Evolutionary conservation across 2,888 invertebrate species (phyloP), one percentile per base, ranked within the genome.

Genomic region (Phortica okadai): DNA sequence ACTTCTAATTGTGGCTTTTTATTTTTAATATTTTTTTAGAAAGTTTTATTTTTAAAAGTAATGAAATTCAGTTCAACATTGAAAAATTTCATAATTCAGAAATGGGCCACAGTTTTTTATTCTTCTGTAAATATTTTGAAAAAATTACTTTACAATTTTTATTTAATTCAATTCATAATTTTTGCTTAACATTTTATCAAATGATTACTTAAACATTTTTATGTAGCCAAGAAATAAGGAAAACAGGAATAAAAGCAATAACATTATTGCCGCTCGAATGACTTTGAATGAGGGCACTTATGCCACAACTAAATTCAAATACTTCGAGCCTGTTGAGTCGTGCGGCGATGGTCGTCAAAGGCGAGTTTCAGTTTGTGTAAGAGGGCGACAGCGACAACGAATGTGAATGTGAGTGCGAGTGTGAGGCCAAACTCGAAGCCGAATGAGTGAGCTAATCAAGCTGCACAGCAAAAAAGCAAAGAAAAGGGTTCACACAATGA

Each of bases 201-300:
- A 72, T 21, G 21, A 56, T 72, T 56, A 72, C n/a, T n/a, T 45
- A 72, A 72, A 72, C 25, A 41, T 41, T 66, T 66, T 4, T 41
- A 21, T 16, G n/a, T 5, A 66, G 41, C 42, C 66, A 66, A 66
- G 6, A 66, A 33, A 66, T n/a, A 41, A 62, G 33, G 25, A 66
- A 66, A n/a, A 66, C 6, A 41, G 6, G 33, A 14, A 33, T 66
- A 66, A 77, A 80, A 81, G 78, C 85, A 80, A 75, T 77, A 83
- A 78, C 81, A 87, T 85, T 84, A 85, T 82, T 85, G 80, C 85
- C 83, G 85, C 85, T 81, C 80, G 76, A 85, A 83, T 85, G 85
- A 85, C 42, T 83, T 73, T 77, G n/a, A 72, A 56, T 56, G 54
- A 33, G 41, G 70, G 33, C 45, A 69, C 69, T 50, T 21, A 21